Percentiles rank a stretch among this genome's conserved stretches.
Conservation (phyloP, 2,888 invertebrate genomes). For the Xylocampa areola region DNA sequence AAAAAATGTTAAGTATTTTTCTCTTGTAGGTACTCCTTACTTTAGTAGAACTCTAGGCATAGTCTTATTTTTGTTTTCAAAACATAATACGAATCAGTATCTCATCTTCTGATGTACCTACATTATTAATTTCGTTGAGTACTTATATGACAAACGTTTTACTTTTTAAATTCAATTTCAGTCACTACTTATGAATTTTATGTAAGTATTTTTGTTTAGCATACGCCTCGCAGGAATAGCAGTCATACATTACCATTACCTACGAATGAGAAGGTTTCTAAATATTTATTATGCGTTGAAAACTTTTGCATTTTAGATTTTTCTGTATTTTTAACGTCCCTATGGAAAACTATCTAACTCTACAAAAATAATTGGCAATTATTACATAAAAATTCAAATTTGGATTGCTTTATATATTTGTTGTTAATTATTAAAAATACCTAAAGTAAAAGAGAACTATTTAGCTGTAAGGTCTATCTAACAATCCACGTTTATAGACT, state of each 20-base stretch:
- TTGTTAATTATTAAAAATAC: too few species aligned
- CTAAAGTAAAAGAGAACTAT: too few species aligned
- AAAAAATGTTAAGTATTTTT: constrained; percentile 25
- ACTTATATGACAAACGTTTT: background rate
- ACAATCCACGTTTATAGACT: too few species aligned
- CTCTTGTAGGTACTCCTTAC: constrained; percentile 23
- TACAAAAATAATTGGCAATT: too few species aligned
- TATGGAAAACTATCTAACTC: constrained; percentile 13
- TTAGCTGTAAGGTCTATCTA: too few species aligned
- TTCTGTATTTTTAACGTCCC: constrained; percentile 12
- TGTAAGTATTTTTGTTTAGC: constrained; percentile 22
- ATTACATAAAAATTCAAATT: too few species aligned
- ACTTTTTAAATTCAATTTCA: constrained; percentile 24
- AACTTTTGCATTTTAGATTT: constrained; percentile 32
- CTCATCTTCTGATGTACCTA: constrained; percentile 9
- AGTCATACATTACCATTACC: constrained; percentile 23
- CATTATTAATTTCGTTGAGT: constrained; percentile 7
- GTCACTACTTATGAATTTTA: constrained; percentile 12
- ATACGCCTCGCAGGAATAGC: constrained; percentile 24
- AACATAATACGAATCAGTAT: background rate
- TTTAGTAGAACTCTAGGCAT: constrained; percentile 6
- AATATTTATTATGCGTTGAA: constrained; percentile 37
- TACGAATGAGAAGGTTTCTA: constrained; percentile 28
- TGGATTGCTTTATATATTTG: too few species aligned
- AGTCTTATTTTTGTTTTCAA: constrained; percentile 2